phyloP scores from a whole-genome alignment of 2,888 invertebrate species.

The Pachliopta kotzebuea region DNA sequence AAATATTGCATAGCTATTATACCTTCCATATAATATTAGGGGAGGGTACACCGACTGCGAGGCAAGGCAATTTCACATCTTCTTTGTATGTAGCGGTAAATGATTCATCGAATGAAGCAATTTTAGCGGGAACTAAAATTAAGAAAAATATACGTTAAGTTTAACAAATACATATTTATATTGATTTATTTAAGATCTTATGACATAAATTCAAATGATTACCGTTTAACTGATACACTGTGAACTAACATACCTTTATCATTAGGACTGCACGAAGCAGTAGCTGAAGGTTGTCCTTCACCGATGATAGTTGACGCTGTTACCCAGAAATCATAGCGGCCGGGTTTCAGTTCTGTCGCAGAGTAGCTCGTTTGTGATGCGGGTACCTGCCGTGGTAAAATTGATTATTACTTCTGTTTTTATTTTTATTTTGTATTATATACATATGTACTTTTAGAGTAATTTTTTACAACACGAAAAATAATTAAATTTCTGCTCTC shows the following conservation, averaged over 20 bases:
- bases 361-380: conserved; percentile 93
- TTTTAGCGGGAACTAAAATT: conserved; percentile 91
- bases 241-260: conserved; percentile 81
- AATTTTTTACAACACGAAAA: too few species aligned
- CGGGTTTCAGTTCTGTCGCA: conserved; percentile 90
- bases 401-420: neutral
- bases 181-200: too few species aligned
- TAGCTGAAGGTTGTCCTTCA: conserved; percentile 94
- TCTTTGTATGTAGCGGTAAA: conserved; percentile 95
- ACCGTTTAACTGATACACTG: too few species aligned
- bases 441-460: neutral
- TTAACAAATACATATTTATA: too few species aligned
- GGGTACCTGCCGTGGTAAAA: conserved; percentile 72
- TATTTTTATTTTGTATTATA: neutral
- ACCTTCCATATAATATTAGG: conserved; percentile 95
- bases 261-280: conserved; percentile 91
- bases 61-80: conserved; percentile 94
- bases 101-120: conserved; percentile 96
- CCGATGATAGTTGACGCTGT: conserved; percentile 96
- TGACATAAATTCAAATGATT: too few species aligned
- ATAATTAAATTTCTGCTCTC: too few species aligned
- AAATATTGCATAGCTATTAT: conserved; percentile 31
- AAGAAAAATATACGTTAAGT: conserved; percentile 10
- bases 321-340: conserved; percentile 96
- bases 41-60: conserved; percentile 94